Evolutionary conservation across 2,113 vertebrate species (phyloP), one percentile per base, ranked within the genome.

Genomic region (Silurus asotus): DNA sequence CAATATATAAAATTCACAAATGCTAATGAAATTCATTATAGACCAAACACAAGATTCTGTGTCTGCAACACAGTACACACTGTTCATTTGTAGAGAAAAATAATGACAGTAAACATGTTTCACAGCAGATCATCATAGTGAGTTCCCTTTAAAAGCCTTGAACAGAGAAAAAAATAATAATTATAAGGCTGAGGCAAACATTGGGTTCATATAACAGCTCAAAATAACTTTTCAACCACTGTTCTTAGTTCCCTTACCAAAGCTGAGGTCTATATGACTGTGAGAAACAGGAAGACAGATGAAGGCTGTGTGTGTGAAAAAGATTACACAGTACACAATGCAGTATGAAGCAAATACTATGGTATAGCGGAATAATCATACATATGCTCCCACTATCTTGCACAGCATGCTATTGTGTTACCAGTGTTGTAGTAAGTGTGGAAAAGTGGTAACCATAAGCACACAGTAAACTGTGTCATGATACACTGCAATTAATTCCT

Each of bases 181-280:
- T 62, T 45, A 85, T 88, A 88, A 85, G 84, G 87, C 84, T 76
- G 75, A 25, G 55, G 62, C 64, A 82, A 77, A 10, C 37, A 45
- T 51, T 69, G 51, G 56, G 48, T 45, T 45, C 5, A 78, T 10
- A 78, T 1, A 72, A 51, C 72, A 48, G 28, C 8, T 48, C 0
- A 64, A 81, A 19, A 55, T 11, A 5, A 65, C 51, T 25, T 13
- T 58, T 69, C 0, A 20, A 37, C 37, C 37, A 37, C 37, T 37
- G 37, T 58, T 59, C 69, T 76, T 13, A 55, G n/a, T 51, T 82
- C 10, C 11, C 23, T 55, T 19, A 37, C 49, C 15, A 25, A 49
- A 6, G 11, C n/a, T 6, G 20, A n/a, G 72, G 72, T 23, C 20
- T 75, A 51, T 37, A 55, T 8, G 13, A 67, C 45, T 45, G 6